Evolutionary conservation across 2,888 invertebrate species (phyloP), one percentile per base, ranked within the genome.

Genomic region (Caenorhabditis sp.): DNA sequence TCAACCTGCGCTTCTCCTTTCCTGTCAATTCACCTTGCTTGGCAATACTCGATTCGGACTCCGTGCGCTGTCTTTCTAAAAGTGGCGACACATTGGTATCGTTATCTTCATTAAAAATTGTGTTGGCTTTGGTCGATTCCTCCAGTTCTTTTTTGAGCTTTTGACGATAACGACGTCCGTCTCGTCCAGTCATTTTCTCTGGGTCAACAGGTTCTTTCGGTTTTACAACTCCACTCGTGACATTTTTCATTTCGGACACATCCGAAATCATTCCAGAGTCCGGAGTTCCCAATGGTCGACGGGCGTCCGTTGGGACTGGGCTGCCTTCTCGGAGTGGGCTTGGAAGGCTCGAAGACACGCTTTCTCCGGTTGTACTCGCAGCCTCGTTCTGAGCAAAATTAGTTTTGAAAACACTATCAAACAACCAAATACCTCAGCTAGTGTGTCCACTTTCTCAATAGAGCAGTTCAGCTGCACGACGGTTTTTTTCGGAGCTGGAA

Each of bases 251-350:
- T 9, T 76, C 76, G 5, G 67, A 53, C 9, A 76, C 11, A 1
- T 76, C 76, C 1, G 67, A 76, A 22, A 61, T 55, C 67, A 76
- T 76, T 20, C 76, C 67, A 26, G 76, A 76, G 18, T 76, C 76
- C 0, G 76, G 76, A 6, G 76, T 60, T 60, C 74, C 74, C 1
- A 50, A 35, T 9, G 65, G 37, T n/a, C 65, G 50, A 6, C 24
- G 35, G 8, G 24, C 50, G 9, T 67, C 60, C 0, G 35, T 35
- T 0, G 24, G 37, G 13, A 26, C 24, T 18, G 65, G 60, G 13
- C 65, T 67, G 53, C 18, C 37, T 0, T 58, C 58, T 9, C 13
- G 11, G 8, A 24, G 5, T 2, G 70, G 61, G 28, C 70, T 70
- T 13, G 32, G 22, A 5, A 44, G 44, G 15, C 68, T 56, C 1